Evolutionary conservation across 92 coral and sea anemone species (phyloP).

Genomic region (Chrysogorgia sp.): DNA sequence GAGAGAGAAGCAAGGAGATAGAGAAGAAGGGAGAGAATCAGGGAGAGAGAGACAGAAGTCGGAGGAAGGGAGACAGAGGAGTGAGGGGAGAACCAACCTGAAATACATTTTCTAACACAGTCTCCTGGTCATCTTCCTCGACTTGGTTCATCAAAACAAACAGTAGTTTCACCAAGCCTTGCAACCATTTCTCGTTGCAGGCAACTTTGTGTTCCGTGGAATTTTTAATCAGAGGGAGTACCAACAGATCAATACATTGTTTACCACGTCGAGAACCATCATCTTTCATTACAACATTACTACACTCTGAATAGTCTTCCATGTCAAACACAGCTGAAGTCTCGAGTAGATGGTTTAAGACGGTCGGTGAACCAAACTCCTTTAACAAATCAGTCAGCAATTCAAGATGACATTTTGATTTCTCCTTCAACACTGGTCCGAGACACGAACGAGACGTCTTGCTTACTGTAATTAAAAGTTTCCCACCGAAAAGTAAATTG

Average conservation of each 20-base stretch:
- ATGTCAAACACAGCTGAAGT: background rate
- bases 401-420: slow-evolving; percentile 55
- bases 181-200: slow-evolving; percentile 3
- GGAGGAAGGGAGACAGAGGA: too few relatives aligned
- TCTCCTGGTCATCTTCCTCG: slow-evolving; percentile 5
- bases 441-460: slow-evolving; percentile 57
- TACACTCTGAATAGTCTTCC: background rate
- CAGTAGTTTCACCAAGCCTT: slow-evolving; percentile 6
- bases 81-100: background rate
- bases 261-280: slow-evolving; percentile 35
- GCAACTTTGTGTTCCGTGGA: slow-evolving; percentile 2
- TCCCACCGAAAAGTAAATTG: slow-evolving; percentile 60
- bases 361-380: slow-evolving; percentile 59
- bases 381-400: slow-evolving; percentile 71
- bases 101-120: slow-evolving; percentile 8
- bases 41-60: too few relatives aligned
- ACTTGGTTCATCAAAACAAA: slow-evolving; percentile 8
- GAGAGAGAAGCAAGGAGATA: too few relatives aligned
- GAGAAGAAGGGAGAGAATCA: too few relatives aligned
- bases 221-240: slow-evolving; percentile 57
- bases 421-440: slow-evolving; percentile 43
- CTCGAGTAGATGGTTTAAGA: slow-evolving; percentile 60
- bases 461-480: slow-evolving; percentile 65
- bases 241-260: slow-evolving; percentile 41
- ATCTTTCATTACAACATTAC: background rate